Conservation (phyloP, 2,797 vertebrate genomes). For the Sebastes ruberrimus region DNA sequence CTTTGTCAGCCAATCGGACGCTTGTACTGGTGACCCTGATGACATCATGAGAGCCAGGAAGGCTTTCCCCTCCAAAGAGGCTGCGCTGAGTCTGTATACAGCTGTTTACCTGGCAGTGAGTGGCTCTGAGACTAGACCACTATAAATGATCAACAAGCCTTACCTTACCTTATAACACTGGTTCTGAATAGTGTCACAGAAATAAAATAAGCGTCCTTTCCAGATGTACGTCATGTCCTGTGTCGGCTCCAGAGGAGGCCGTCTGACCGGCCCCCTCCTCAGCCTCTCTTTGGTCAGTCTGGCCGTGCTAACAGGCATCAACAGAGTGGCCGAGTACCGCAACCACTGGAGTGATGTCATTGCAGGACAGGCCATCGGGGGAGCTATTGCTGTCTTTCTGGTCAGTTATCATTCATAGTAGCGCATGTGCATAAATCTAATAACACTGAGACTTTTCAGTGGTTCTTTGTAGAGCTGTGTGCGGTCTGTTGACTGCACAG, state of each 20-base stretch:
- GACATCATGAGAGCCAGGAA: slow-evolving; percentile 90
- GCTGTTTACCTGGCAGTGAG: slow-evolving; percentile 94
- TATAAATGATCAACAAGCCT: not conserved
- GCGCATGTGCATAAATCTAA: not conserved
- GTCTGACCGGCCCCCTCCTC: slow-evolving; percentile 89
- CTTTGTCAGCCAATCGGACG: slow-evolving; percentile 89
- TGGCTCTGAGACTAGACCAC: slow-evolving; percentile 14
- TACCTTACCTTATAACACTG: not conserved
- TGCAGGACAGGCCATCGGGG: slow-evolving; percentile 90
- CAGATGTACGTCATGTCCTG: slow-evolving; percentile 89
- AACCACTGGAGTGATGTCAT: slow-evolving; percentile 96
- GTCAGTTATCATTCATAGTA: slow-evolving; percentile 28
- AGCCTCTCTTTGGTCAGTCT: slow-evolving; percentile 90
- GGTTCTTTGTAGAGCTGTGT: not conserved
- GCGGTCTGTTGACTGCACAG: no score
- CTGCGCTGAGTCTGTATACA: slow-evolving; percentile 90
- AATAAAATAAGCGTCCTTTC: not conserved
- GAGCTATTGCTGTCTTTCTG: slow-evolving; percentile 88
- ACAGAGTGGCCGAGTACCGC: slow-evolving; percentile 93
- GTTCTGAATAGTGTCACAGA: not conserved
- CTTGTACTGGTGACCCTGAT: slow-evolving; percentile 89
- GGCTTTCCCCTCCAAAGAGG: slow-evolving; percentile 95
- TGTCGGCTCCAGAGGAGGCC: slow-evolving; percentile 88
- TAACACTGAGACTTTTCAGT: not conserved
- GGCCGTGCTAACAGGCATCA: slow-evolving; percentile 92